These are phyloP conservation scores for Eueremaeus valkanovi DNA, from an alignment of 2,888 invertebrate genomes.

Conservation along the genomic window DNA sequence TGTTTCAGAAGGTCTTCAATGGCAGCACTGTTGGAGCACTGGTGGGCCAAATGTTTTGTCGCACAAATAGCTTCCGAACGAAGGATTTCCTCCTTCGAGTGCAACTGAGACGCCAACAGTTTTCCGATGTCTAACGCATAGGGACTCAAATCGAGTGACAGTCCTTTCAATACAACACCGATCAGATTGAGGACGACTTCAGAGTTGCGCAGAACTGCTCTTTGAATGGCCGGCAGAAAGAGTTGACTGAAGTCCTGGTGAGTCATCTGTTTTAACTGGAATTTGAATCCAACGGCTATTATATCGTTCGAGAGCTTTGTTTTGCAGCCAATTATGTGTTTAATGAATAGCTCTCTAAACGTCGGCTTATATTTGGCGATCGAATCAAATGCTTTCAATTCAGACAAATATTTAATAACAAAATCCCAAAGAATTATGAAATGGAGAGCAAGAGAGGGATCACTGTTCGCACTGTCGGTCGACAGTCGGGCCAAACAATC, in stretches of 20 bases:
- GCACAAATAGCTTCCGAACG: conserved; percentile 70
- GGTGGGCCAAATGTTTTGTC: conserved; percentile 65
- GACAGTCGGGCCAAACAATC: conserved; percentile 11
- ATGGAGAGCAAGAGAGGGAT: conserved; percentile 15
- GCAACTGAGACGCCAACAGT: conserved; percentile 64
- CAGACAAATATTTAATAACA: conserved; percentile 36
- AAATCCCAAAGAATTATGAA: conserved; percentile 41
- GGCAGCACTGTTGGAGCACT: conserved; percentile 65
- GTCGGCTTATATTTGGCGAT: conserved; percentile 22
- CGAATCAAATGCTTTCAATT: conserved; percentile 22
- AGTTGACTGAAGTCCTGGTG: conserved; percentile 64
- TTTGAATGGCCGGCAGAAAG: conserved; percentile 78
- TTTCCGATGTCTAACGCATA: conserved; percentile 39
- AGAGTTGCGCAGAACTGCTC: conserved; percentile 86
- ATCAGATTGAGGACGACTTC: conserved; percentile 79
- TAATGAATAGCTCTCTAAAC: conserved; percentile 36
- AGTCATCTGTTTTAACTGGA: conserved; percentile 43
- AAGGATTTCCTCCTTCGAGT: conserved; percentile 75
- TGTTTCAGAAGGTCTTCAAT: conserved; percentile 64
- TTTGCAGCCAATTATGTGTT: conserved; percentile 40
- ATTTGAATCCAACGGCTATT: conserved; percentile 38
- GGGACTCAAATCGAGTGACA: conserved; percentile 64
- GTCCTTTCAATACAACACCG: conserved; percentile 66
- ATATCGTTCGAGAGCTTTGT: conserved; percentile 38
- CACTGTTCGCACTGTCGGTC: not conserved